Conservation (phyloP, 2,888 invertebrate genomes). For the Ctenicera cuprea region DNA sequence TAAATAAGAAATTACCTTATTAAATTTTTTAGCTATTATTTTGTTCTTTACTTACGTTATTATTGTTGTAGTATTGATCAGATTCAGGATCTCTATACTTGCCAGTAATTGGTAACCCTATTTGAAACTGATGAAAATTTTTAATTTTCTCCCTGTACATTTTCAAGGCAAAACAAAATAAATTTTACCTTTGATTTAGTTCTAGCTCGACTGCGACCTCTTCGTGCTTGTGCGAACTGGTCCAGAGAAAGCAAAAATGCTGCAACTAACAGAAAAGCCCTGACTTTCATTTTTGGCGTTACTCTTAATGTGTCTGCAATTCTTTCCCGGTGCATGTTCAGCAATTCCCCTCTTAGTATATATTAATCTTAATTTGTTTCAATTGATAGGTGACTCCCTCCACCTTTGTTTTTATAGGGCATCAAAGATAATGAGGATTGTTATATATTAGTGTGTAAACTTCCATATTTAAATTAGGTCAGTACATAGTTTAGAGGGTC, state of each 20-base stretch:
- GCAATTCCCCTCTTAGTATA: conserved; percentile 41
- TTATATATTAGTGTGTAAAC: conserved; percentile 9
- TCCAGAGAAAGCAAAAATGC: conserved; percentile 49
- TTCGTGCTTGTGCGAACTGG: conserved; percentile 73
- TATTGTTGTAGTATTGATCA: conserved; percentile 93
- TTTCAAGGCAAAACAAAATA: background rate
- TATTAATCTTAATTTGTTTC: conserved; percentile 48
- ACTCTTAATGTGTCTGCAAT: conserved; percentile 37
- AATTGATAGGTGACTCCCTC: conserved; percentile 49
- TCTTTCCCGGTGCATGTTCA: conserved; percentile 37
- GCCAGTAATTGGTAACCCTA: conserved; percentile 90
- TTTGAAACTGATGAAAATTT: conserved; percentile 79
- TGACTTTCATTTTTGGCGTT: conserved; percentile 61
- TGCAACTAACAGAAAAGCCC: conserved; percentile 56
- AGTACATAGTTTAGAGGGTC: background rate
- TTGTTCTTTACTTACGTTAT: conserved; percentile 79
- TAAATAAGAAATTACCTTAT: conserved; percentile 67
- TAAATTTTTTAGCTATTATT: background rate
- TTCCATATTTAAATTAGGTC: conserved; percentile 41
- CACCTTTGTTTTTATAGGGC: conserved; percentile 41
- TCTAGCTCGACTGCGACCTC: conserved; percentile 83
- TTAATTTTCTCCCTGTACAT: background rate
- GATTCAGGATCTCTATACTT: conserved; percentile 93
- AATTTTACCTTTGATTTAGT: conserved; percentile 82
- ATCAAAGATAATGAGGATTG: conserved; percentile 35